Percentiles rank a stretch among this genome's conserved stretches.
phyloP scores from a whole-genome alignment of 2,888 invertebrate genomes.

The Eueremaeus valkanovi region DNA sequence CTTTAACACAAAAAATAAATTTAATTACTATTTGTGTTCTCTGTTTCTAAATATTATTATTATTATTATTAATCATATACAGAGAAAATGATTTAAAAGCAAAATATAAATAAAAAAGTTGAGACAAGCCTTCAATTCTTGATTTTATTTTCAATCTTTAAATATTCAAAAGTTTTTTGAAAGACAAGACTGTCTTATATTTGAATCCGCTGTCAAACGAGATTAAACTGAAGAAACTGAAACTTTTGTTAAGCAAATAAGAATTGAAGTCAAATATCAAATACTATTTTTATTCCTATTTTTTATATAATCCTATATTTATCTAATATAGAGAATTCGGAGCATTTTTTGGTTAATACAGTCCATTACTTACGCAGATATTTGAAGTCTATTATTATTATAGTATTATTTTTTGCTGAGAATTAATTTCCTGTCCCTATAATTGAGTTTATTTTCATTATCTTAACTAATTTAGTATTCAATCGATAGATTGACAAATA shows the following conservation, averaged over 20 bases:
- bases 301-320: neutral
- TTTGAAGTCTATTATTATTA: no score
- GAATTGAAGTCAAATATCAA: no score
- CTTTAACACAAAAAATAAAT: neutral
- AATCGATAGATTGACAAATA: neutral
- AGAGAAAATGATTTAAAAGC: no score
- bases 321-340: neutral
- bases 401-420: no score
- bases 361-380: no score
- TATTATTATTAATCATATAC: no score
- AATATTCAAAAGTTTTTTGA: neutral
- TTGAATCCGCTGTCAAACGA: neutral
- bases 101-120: neutral
- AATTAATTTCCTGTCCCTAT: neutral
- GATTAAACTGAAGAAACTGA: neutral
- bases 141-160: neutral
- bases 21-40: no score
- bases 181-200: neutral
- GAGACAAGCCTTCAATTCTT: slow-evolving; percentile 9
- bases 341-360: neutral
- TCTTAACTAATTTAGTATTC: neutral
- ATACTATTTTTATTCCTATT: neutral
- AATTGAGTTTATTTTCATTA: neutral
- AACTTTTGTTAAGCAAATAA: neutral
- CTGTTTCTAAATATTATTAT: no score